Percentiles rank a stretch among this genome's conserved stretches.
Evolutionary conservation across 2,888 invertebrate genomes (phyloP).

Genomic region (Hypercompe scribonia): DNA sequence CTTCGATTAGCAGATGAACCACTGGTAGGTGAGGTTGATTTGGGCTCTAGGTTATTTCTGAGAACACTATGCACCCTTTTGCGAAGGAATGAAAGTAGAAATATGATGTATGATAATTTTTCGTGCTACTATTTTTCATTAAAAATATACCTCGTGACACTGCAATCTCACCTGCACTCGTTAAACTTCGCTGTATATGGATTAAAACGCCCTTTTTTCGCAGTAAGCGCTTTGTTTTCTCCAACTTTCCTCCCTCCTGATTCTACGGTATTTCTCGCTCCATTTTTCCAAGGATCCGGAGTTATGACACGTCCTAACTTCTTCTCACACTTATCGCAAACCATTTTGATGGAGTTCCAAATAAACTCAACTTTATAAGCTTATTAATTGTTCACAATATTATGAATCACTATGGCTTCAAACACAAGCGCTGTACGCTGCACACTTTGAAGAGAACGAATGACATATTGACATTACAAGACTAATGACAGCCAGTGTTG

Average conservation of each 20-base stretch:
- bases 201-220: conserved; percentile 93
- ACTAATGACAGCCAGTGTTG: no score
- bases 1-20: no score
- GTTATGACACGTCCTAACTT: conserved; percentile 97
- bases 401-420: background rate
- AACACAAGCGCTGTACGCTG: background rate
- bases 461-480: no score
- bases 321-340: conserved; percentile 96
- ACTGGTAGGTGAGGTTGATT: no score
- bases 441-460: no score
- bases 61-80: no score
- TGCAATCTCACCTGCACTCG: conserved; percentile 87
- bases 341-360: conserved; percentile 86
- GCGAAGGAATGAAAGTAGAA: no score
- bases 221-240: conserved; percentile 97
- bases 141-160: background rate
- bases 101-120: background rate
- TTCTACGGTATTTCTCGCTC: conserved; percentile 96
- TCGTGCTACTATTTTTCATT: background rate
- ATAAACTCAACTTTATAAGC: background rate
- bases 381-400: background rate
- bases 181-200: conserved; percentile 93
- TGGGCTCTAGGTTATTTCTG: no score
- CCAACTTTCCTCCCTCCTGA: conserved; percentile 96
- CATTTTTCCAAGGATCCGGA: conserved; percentile 98